phyloP scores from a whole-genome alignment of 2,797 vertebrate species.

The Glossophaga mutica region DNA sequence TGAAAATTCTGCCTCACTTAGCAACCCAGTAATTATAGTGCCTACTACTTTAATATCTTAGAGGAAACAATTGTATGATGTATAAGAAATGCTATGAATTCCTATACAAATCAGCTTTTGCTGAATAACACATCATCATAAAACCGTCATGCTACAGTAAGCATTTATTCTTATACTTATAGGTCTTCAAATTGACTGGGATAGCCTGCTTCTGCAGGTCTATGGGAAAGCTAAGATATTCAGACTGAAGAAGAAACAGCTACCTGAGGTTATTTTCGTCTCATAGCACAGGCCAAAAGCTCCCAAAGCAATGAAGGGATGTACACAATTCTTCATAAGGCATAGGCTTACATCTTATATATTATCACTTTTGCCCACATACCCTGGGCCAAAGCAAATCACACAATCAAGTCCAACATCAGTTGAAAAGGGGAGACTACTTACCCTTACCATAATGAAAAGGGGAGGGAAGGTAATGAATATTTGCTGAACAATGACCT shows the following conservation, averaged over 20 bases:
- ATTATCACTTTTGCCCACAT: not conserved
- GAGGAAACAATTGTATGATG: not conserved
- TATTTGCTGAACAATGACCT: not conserved
- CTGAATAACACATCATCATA: not conserved
- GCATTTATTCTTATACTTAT: not conserved
- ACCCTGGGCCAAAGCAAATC: constrained; percentile 5
- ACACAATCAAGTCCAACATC: not conserved
- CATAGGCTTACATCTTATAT: not conserved
- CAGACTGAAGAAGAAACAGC: not conserved
- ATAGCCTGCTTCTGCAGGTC: not conserved
- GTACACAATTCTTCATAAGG: not conserved
- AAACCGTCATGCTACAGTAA: not conserved
- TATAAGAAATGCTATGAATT: not conserved
- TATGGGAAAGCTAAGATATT: not conserved
- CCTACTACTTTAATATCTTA: not conserved
- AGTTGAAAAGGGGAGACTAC: not conserved
- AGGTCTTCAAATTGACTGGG: not conserved
- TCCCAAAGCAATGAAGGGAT: not conserved
- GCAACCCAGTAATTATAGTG: not conserved
- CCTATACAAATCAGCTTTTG: not conserved
- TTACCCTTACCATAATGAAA: not conserved
- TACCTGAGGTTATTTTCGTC: not conserved
- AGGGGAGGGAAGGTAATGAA: not conserved
- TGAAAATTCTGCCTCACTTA: not conserved
- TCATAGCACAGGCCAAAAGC: not conserved